Conservation (phyloP, 92 coral and sea anemone species). For the Pocillopora meandrina region DNA sequence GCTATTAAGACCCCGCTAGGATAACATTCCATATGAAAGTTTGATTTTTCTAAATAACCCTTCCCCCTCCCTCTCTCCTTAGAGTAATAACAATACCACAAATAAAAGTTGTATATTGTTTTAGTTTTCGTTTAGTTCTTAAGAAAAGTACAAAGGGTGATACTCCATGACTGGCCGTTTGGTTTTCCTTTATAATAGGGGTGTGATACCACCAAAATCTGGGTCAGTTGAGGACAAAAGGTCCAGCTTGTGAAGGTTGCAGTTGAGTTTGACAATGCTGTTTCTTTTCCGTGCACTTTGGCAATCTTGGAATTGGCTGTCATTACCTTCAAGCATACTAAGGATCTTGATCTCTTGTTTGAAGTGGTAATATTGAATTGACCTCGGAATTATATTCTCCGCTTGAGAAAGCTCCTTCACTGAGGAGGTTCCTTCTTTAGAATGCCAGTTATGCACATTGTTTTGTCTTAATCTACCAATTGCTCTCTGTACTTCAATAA, state of each 20-base stretch:
- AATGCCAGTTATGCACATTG: constrained; percentile 45
- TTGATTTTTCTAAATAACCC: too few relatives aligned
- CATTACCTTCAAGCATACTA: constrained; percentile 24
- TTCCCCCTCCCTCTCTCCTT: too few relatives aligned
- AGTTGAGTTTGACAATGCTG: background rate
- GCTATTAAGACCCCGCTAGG: too few relatives aligned
- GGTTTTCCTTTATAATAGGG: too few relatives aligned
- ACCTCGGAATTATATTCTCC: constrained; percentile 33
- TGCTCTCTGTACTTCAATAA: constrained; percentile 42
- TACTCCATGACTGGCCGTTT: too few relatives aligned
- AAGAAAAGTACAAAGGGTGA: too few relatives aligned
- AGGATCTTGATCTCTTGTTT: constrained; percentile 15
- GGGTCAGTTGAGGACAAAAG: too few relatives aligned
- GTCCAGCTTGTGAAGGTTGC: background rate
- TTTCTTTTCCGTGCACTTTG: constrained; percentile 30
- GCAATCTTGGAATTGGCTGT: constrained; percentile 13
- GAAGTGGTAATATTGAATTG: constrained; percentile 40
- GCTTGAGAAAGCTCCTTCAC: constrained; percentile 48
- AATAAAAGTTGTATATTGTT: too few relatives aligned
- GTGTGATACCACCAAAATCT: too few relatives aligned
- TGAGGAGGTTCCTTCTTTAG: constrained; percentile 18
- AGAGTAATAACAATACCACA: too few relatives aligned
- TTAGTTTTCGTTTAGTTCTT: too few relatives aligned
- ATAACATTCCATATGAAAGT: too few relatives aligned
- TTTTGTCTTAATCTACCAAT: constrained; percentile 21